phyloP scores from a whole-genome alignment of 1,140 invertebrate genomes.

The Sarcophaga peregrina region DNA sequence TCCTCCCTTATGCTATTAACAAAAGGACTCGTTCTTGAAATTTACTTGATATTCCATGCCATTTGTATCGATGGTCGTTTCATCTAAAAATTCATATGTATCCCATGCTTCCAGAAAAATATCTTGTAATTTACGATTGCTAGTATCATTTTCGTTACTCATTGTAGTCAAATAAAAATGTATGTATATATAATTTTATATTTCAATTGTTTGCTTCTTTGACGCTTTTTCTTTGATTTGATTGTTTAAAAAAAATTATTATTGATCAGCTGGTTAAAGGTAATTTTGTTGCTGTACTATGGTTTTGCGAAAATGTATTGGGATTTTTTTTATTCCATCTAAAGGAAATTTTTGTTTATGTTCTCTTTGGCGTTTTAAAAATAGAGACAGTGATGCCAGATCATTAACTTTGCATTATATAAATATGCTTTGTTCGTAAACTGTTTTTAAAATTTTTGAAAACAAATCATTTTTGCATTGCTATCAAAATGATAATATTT shows the following conservation, averaged over 20 bases:
- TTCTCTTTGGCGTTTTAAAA: neutral
- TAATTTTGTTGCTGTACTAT: too few species aligned
- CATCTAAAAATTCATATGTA: conserved; percentile 70
- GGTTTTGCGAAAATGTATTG: neutral
- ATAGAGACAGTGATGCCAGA: neutral
- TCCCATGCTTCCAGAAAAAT: conserved; percentile 74
- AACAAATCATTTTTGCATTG: too few species aligned
- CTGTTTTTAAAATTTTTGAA: too few species aligned
- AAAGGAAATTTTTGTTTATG: neutral
- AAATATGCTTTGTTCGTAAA: too few species aligned
- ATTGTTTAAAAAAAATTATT: neutral
- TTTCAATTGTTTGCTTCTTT: neutral
- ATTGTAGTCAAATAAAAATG: neutral
- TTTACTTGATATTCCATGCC: conserved; percentile 72
- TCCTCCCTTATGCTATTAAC: neutral
- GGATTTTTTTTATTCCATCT: neutral
- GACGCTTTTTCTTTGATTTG: neutral
- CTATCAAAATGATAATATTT: too few species aligned
- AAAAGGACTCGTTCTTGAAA: neutral
- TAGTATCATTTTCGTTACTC: conserved; percentile 30
- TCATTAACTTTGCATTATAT: neutral
- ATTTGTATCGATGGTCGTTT: conserved; percentile 72
- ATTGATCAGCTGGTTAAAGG: neutral
- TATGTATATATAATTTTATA: neutral
- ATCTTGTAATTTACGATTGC: conserved; percentile 60